phyloP scores from a whole-genome alignment of 2,113 vertebrate species.

The Elachura formosa region DNA sequence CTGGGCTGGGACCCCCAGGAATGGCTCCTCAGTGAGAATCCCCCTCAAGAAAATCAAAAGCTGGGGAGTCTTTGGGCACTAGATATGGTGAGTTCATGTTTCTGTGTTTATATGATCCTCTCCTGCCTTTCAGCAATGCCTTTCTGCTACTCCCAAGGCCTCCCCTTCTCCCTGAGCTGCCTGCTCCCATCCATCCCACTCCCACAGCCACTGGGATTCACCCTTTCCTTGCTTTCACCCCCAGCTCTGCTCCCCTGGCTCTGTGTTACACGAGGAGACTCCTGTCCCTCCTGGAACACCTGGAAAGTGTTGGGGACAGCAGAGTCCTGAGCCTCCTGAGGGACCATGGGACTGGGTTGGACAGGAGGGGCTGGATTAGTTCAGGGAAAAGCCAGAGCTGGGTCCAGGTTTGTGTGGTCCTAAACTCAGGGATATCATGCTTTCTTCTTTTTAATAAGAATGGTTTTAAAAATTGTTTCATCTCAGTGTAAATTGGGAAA shows the following conservation, averaged over 20 bases:
- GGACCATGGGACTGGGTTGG: accelerated
- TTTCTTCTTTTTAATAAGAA: neutral
- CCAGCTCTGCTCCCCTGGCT: neutral
- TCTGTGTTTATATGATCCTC: accelerated
- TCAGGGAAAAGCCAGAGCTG: neutral
- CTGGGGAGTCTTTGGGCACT: neutral
- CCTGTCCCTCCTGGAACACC: accelerated
- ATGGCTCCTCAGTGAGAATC: neutral
- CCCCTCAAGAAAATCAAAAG: neutral
- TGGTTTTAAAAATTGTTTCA: neutral
- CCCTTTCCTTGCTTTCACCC: neutral
- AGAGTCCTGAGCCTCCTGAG: neutral
- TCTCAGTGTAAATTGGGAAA: neutral
- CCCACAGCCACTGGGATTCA: neutral
- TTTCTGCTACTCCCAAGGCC: neutral
- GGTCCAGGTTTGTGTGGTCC: neutral
- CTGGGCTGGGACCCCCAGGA: neutral
- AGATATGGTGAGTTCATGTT: neutral
- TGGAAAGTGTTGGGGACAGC: neutral
- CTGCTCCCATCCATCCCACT: neutral
- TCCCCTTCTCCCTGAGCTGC: neutral
- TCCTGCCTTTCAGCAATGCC: neutral
- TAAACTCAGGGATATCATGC: neutral
- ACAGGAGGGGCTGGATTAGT: neutral
- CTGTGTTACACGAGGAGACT: accelerated